Evolutionary conservation across 1,140 invertebrate genomes (phyloP), one percentile per base, ranked within the genome.

Genomic region (fruit fly (Drosophila melanogaster)): DNA sequence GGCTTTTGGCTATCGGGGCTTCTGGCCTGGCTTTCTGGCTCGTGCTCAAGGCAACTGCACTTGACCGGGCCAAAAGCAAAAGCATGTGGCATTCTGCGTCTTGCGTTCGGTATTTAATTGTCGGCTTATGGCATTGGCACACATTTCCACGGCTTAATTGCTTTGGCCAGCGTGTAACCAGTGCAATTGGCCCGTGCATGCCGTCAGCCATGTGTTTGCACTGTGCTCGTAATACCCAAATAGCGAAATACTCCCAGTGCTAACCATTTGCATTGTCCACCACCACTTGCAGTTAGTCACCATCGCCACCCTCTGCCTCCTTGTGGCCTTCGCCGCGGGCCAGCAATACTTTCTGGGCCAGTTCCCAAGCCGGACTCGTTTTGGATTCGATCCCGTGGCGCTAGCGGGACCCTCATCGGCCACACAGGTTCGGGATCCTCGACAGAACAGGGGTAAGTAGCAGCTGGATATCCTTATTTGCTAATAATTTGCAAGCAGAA

Each of bases 261-360:
- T 62, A 53, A 44, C 26, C 59, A 35, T n/a, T 0, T 19, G 12
- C 43, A 40, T 35, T 57, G 15, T 74, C 24, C 33, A 35, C 43
- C 60, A 56, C n/a, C 50, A 47, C 54, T 64, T 90, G 35, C 77
- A 92, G 90, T 90, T 92, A 74, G 77, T 90, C 81, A 79, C 78
- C 64, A 71, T 92, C 40, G 74, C 81, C 46, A 85, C 81, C 46
- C 78, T 92, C 66, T 90, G 78, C 72, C 64, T 92, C 71, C 81
- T 86, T 51, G 59, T 92, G 66, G 79, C 89, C 54, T 77, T 87
- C 61, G 90, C 81, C 22, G 70, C 81, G 22, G 85, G 85, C 55
- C 91, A 92, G 61, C 85, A 90, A 53, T 92, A 90, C 60, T 81
- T 91, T 49, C 44, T 91, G 51, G 90, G 84, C 40, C 80, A 90